Base-by-base conservation (phyloP, 2,113 vertebrate genomes). In the Dicentrarchus labrax region DNA sequence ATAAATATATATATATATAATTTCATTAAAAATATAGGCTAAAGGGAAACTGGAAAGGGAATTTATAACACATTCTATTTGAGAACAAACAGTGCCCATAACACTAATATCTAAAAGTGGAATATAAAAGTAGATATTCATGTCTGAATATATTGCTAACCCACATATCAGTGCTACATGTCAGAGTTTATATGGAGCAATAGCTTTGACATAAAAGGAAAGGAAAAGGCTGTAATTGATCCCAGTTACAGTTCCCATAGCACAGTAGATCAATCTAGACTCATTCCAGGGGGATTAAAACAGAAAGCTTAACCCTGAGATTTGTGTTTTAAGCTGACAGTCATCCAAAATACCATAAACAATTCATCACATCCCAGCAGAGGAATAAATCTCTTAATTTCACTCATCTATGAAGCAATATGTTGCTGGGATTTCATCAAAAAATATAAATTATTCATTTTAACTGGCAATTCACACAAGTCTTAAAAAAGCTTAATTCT, bases 321-420 rank as follows among this genome's bases (percentile, higher is more conserved):
- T 82, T 72, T 80, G 53, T 45, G 12, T 19, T 87, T 84, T 54
- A 41, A 75, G n/a, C 24, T 74, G 82, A 84, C 36, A 47, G 51
- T 17, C 67, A 48, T 78, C 57, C 65, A 87, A 83, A 89, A 82
- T 57, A 65, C n/a, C 51, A 86, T 87, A 41, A 88, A 89, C 84
- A 80, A 83, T 80, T 84, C 48, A 89, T 56, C 21, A 45, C 16
- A 64, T 73, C 21, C 54, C 61, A 38, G 72, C n/a, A 53, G 53
- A 68, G 45, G 41, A 59, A 71, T 67, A 60, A 4, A 81, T 61
- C 17, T 81, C 50, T 53, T 83, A 60, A 83, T 84, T 86, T 39
- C 19, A 80, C 60, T 84, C 64, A 87, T 80, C 36, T 82, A 74
- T 83, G 72, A 82, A 86, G 79, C 83, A 89, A 91, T 68, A 86